Percentiles rank a stretch among this genome's conserved stretches.
These are phyloP conservation scores for Apocheima hispidaria DNA, from an alignment of 2,888 invertebrate species.

Conservation along the genomic window DNA sequence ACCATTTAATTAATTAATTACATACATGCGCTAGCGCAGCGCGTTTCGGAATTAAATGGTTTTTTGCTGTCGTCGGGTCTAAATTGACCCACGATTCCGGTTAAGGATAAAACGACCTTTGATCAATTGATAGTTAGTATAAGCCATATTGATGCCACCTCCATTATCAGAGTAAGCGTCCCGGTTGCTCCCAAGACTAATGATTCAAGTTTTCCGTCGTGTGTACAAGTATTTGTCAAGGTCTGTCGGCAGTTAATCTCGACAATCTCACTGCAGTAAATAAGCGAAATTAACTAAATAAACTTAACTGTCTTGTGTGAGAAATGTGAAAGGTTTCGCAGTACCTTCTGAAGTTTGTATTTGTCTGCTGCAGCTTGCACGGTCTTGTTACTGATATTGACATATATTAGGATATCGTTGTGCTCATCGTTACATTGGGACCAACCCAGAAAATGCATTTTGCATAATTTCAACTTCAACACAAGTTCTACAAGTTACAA, in stretches of 20 bases:
- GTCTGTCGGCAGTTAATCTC: slow-evolving; percentile 62
- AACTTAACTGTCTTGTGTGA: slow-evolving; percentile 28
- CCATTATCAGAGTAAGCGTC: slow-evolving; percentile 49
- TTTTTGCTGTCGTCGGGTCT: no score
- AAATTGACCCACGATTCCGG: no score
- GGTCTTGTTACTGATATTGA: neutral
- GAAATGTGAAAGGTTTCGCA: slow-evolving; percentile 13
- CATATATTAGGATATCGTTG: no score
- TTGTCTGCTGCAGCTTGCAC: slow-evolving; percentile 5
- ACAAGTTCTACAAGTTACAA: no score
- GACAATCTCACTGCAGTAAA: slow-evolving; percentile 39
- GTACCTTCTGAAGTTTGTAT: slow-evolving; percentile 7
- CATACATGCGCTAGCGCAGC: no score
- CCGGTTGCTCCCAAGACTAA: slow-evolving; percentile 54
- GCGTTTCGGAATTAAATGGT: no score
- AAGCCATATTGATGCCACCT: slow-evolving; percentile 51
- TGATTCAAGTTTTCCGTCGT: slow-evolving; percentile 62
- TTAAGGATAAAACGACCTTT: no score
- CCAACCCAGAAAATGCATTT: no score
- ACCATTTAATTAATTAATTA: no score
- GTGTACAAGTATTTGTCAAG: slow-evolving; percentile 63
- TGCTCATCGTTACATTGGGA: no score
- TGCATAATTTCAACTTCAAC: no score
- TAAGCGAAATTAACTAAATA: slow-evolving; percentile 46
- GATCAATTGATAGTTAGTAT: slow-evolving; percentile 27